Evolutionary conservation across 2,113 vertebrate genomes (phyloP).

Genomic region (Henicopernis longicauda): DNA sequence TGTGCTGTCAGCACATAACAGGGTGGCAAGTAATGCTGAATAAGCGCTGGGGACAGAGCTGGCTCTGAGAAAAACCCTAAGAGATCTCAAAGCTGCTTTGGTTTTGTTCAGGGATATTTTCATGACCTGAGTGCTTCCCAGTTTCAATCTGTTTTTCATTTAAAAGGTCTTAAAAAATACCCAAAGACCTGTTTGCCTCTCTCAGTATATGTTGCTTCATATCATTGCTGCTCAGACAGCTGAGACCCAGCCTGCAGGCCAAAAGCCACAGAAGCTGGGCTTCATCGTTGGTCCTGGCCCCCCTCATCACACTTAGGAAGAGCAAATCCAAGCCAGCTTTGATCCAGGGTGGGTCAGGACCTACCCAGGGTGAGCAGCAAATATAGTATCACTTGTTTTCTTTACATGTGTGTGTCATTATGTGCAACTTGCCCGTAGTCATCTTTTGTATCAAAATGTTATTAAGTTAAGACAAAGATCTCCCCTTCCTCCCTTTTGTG

Average conservation of each 20-base stretch:
- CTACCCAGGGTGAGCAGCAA: background rate
- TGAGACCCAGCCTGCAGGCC: background rate
- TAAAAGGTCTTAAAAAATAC: background rate
- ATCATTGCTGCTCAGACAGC: background rate
- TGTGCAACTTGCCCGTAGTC: background rate
- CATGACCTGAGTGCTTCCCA: background rate
- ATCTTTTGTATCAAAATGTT: background rate
- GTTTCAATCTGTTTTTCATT: background rate
- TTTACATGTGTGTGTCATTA: background rate
- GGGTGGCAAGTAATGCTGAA: background rate
- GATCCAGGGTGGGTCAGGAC: background rate
- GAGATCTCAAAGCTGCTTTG: background rate
- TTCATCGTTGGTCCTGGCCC: background rate
- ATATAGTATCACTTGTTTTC: background rate
- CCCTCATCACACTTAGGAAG: accelerated
- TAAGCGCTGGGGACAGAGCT: background rate
- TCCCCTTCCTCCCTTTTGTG: background rate
- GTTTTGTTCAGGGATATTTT: background rate
- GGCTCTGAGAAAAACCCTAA: background rate
- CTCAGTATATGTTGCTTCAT: background rate
- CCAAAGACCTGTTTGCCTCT: background rate
- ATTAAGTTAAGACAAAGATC: background rate
- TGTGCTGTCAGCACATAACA: background rate
- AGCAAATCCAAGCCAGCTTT: background rate
- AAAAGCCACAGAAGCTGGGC: background rate